Percentiles rank a stretch among this genome's conserved stretches.
These are phyloP conservation scores for Bucco capensis DNA, from an alignment of 2,113 vertebrate genomes.

Conservation along the genomic window DNA sequence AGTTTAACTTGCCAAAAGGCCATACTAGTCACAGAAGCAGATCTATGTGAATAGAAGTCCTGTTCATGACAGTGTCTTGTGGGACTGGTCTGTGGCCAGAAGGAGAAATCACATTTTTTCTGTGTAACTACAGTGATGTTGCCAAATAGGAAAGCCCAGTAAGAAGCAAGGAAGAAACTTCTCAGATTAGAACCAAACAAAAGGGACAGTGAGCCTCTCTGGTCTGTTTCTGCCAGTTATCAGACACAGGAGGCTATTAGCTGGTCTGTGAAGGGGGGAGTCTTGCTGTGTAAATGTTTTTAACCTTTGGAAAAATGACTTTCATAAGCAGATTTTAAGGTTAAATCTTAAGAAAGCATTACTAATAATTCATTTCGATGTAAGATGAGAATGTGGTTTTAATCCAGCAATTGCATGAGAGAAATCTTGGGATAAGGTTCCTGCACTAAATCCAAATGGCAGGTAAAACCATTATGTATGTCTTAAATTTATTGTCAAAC, in stretches of 20 bases:
- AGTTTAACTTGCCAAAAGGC: not conserved
- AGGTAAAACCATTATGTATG: not conserved
- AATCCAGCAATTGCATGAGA: conserved; percentile 5
- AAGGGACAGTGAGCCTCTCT: not conserved
- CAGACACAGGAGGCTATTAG: not conserved
- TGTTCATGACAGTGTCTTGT: not conserved
- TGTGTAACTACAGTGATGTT: not conserved
- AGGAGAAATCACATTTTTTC: not conserved
- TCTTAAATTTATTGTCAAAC: conserved; percentile 23
- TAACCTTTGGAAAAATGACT: not conserved
- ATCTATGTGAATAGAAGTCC: not conserved
- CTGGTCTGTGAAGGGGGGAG: not conserved
- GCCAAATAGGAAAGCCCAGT: not conserved
- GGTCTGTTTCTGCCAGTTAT: not conserved
- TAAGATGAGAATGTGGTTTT: conserved; percentile 7
- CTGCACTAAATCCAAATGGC: not conserved
- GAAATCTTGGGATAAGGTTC: not conserved
- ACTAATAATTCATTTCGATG: not conserved
- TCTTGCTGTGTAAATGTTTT: not conserved
- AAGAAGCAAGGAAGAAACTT: not conserved
- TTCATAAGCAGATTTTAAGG: conserved; percentile 10
- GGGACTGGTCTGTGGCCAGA: not conserved
- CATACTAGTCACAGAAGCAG: not conserved
- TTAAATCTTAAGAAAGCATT: not conserved
- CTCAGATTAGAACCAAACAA: not conserved